Evolutionary conservation across 1,140 invertebrate species (phyloP).

Genomic region (Pogonomyrmex barbatus): DNA sequence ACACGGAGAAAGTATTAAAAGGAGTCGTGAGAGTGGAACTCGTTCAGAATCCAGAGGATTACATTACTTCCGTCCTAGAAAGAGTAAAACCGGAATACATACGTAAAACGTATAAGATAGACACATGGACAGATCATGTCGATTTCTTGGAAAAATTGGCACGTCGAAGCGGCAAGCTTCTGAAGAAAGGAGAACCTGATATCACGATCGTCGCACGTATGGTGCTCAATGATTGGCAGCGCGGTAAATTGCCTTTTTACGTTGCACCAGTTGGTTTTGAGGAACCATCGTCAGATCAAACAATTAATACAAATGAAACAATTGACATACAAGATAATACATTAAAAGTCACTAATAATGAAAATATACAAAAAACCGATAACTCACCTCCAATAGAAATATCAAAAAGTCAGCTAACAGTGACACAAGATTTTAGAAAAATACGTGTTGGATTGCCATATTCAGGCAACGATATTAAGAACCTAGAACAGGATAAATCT

Average conservation of each 20-base stretch:
- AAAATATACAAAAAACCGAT: conserved; percentile 67
- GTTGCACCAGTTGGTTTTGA: conserved; percentile 93
- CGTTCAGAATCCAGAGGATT: conserved; percentile 97
- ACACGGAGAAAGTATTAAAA: conserved; percentile 98
- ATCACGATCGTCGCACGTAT: conserved; percentile 95
- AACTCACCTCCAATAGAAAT: conserved; percentile 73
- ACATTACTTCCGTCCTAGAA: conserved; percentile 94
- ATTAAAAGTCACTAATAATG: conserved; percentile 5
- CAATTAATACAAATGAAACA: conserved; percentile 34
- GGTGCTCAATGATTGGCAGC: conserved; percentile 99
- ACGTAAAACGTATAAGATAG: conserved; percentile 95
- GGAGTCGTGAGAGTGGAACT: conserved; percentile 98
- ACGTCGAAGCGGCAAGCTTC: conserved; percentile 93
- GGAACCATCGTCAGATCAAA: conserved; percentile 86
- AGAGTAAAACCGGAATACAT: conserved; percentile 97
- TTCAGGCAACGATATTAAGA: conserved; percentile 88
- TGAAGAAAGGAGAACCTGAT: conserved; percentile 99
- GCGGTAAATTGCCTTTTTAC: conserved; percentile 98
- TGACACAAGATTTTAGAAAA: conserved; percentile 93
- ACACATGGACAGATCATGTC: conserved; percentile 91
- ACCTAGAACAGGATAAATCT: conserved; percentile 64
- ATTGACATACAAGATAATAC: conserved; percentile 75
- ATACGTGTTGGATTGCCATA: conserved; percentile 92
- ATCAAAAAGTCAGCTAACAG: conserved; percentile 80
- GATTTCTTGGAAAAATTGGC: conserved; percentile 98